These are phyloP conservation scores for Dendrocincla fuliginosa DNA, from an alignment of 2,797 vertebrate genomes.

Conservation along the genomic window DNA sequence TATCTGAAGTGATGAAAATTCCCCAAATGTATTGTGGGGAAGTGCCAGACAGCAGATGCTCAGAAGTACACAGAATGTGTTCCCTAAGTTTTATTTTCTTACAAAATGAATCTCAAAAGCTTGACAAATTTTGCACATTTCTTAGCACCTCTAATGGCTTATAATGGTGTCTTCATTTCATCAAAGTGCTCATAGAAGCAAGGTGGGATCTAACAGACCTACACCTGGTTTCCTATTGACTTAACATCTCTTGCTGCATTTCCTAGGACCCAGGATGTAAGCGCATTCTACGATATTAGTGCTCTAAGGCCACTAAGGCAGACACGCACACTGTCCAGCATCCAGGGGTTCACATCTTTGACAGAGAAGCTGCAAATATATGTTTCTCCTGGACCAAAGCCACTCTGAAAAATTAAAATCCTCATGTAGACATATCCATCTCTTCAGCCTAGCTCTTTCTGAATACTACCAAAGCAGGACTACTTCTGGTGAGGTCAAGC, in stretches of 20 bases:
- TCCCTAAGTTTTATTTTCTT: conserved; percentile 19
- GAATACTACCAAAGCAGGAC: neutral
- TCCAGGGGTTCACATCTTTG: neutral
- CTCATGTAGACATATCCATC: neutral
- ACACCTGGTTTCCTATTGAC: neutral
- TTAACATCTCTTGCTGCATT: neutral
- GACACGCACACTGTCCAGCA: neutral
- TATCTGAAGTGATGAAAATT: conserved; percentile 15
- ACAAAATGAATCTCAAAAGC: neutral
- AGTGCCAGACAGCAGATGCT: conserved; percentile 26
- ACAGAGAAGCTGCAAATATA: neutral
- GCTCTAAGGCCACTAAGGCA: neutral
- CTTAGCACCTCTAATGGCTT: neutral
- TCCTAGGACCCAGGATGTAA: neutral
- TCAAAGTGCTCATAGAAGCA: neutral
- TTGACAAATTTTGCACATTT: neutral
- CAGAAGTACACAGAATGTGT: neutral
- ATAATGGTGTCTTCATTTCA: neutral
- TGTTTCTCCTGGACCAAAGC: neutral
- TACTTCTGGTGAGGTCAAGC: neutral
- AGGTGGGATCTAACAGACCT: neutral
- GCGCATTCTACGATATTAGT: neutral
- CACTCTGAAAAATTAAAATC: neutral
- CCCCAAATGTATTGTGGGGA: conserved; percentile 20
- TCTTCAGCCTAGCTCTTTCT: neutral